A percentile compares a stretch with the other conserved stretches of the same genome.
These are phyloP conservation scores for Zaprionus bogoriensis DNA, from an alignment of 2,888 invertebrate genomes.

Conservation along the genomic window DNA sequence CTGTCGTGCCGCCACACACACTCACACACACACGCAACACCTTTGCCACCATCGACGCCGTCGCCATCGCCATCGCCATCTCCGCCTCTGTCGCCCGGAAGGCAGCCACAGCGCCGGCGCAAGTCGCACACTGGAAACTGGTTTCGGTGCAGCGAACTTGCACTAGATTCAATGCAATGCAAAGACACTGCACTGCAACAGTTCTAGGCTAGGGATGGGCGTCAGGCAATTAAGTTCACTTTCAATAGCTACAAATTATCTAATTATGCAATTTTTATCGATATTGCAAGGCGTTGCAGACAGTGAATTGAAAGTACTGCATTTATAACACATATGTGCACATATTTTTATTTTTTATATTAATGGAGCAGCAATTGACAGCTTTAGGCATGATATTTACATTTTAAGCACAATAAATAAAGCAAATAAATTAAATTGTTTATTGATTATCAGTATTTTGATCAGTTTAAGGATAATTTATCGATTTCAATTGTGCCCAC, in stretches of 20 bases:
- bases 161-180: slow-evolving; percentile 65
- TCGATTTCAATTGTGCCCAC: neutral
- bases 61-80: slow-evolving; percentile 25
- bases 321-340: no score
- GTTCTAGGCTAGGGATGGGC: slow-evolving; percentile 58
- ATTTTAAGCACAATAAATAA: no score
- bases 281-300: neutral
- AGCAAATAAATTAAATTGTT: no score
- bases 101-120: slow-evolving; percentile 39
- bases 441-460: no score
- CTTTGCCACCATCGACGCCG: slow-evolving; percentile 19
- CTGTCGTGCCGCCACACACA: slow-evolving; percentile 41
- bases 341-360: no score
- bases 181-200: slow-evolving; percentile 8
- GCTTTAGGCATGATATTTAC: no score
- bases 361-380: no score
- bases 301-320: neutral
- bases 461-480: no score
- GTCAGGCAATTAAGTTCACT: neutral
- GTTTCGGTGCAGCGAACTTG: slow-evolving; percentile 73
- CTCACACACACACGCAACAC: slow-evolving; percentile 17
- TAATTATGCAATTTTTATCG: neutral
- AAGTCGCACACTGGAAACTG: slow-evolving; percentile 50
- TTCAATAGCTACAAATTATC: slow-evolving; percentile 2
- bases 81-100: slow-evolving; percentile 55